Conservation (phyloP, 2,888 invertebrate genomes). For the Drosophila bunnanda region DNA sequence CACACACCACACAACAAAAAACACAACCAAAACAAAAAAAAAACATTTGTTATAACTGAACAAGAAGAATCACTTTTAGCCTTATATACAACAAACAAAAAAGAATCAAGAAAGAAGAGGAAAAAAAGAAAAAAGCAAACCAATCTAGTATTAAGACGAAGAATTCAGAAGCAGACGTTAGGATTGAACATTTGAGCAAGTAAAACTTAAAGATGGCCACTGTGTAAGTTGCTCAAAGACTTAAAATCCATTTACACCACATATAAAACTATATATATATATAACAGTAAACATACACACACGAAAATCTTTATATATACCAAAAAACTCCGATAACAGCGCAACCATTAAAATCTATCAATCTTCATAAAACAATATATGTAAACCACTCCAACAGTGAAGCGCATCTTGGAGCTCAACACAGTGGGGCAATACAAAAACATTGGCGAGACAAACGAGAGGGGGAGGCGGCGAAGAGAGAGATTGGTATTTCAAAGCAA, state of each 20-base stretch:
- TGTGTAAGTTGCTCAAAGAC: constrained; percentile 33
- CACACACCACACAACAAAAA: constrained; percentile 4
- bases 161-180: constrained; percentile 10
- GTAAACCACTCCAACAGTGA: constrained; percentile 3
- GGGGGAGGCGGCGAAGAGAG: not conserved
- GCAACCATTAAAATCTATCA: not conserved
- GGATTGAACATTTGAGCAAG: constrained; percentile 5
- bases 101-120: not conserved
- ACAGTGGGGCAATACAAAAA: not conserved
- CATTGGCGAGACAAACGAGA: not conserved
- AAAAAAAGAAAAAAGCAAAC: constrained; percentile 18
- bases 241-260: constrained; percentile 16
- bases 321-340: constrained; percentile 4
- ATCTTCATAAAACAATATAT: constrained; percentile 1
- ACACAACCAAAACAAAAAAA: constrained; percentile 2
- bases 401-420: too few relatives aligned
- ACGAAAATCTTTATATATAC: constrained; percentile 1
- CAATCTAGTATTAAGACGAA: constrained; percentile 47
- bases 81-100: constrained; percentile 66
- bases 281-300: constrained; percentile 1
- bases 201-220: constrained; percentile 23
- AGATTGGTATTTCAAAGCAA: too few relatives aligned
- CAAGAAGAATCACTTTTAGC: constrained; percentile 66
- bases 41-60: constrained; percentile 26
- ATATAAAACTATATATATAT: not conserved